Conservation (phyloP, 2,888 invertebrate species). For the Drosophila subquinaria region DNA sequence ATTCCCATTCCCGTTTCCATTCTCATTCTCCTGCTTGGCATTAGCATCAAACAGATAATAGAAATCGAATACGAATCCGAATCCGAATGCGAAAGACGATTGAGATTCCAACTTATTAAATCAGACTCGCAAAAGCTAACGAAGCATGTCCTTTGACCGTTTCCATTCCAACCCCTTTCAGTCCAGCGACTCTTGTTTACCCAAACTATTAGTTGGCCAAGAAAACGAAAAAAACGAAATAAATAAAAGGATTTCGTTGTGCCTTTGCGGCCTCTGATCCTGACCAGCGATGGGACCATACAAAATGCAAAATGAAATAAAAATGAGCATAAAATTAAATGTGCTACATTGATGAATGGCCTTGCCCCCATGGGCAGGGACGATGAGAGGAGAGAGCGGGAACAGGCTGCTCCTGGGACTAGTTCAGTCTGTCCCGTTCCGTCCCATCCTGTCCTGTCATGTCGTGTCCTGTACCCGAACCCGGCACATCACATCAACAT, state of each 20-base stretch:
- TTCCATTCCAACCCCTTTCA: not conserved
- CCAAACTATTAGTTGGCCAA: constrained; percentile 71
- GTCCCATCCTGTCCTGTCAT: not conserved
- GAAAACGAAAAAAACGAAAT: not conserved
- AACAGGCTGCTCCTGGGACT: constrained; percentile 13
- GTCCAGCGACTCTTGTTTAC: constrained; percentile 61
- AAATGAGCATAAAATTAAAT: constrained; percentile 84
- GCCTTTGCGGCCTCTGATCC: constrained; percentile 50
- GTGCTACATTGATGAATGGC: constrained; percentile 80
- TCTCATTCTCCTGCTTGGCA: not conserved
- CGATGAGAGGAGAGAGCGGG: not conserved
- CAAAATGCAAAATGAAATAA: constrained; percentile 71
- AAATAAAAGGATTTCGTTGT: constrained; percentile 15
- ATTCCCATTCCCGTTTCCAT: not conserved
- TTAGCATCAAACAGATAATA: constrained; percentile 61
- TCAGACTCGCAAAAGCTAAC: constrained; percentile 66
- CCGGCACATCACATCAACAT: constrained; percentile 38
- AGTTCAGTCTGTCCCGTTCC: not conserved
- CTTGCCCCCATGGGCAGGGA: not conserved
- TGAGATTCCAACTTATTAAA: constrained; percentile 68
- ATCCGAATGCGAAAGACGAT: constrained; percentile 29
- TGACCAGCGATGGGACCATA: constrained; percentile 51
- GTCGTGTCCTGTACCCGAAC: not conserved
- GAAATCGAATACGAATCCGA: constrained; percentile 55
- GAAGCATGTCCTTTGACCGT: constrained; percentile 35